phyloP scores from a whole-genome alignment of 1,140 invertebrate genomes.

The Scaptomyza montana region DNA sequence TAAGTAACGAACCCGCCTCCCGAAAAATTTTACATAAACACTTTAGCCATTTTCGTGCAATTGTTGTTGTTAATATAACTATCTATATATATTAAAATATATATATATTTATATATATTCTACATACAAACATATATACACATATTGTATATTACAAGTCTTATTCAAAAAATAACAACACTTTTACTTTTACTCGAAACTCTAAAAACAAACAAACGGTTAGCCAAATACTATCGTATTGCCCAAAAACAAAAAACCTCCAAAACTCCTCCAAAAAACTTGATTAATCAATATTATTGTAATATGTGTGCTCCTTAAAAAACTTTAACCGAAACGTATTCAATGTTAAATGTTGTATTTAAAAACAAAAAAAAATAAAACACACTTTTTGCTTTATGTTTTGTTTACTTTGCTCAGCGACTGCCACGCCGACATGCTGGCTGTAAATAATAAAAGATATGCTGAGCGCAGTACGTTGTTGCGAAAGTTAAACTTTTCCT shows the following conservation, averaged over 20 bases:
- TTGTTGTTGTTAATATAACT: slow-evolving; percentile 71
- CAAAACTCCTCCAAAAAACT: slow-evolving; percentile 33
- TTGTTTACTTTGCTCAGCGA: slow-evolving; percentile 41
- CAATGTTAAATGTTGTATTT: slow-evolving; percentile 80
- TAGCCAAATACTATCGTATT: slow-evolving; percentile 51
- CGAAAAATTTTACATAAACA: slow-evolving; percentile 31
- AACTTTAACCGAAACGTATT: slow-evolving; percentile 56
- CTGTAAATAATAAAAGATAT: slow-evolving; percentile 50
- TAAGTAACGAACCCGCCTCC: slow-evolving; percentile 62
- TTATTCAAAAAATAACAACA: slow-evolving; percentile 51
- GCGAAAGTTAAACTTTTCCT: slow-evolving; percentile 19
- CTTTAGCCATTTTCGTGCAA: slow-evolving; percentile 70
- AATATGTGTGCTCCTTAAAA: slow-evolving; percentile 44
- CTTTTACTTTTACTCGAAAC: slow-evolving; percentile 41
- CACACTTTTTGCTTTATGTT: slow-evolving; percentile 52
- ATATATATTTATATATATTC: slow-evolving; percentile 57
- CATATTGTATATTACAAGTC: slow-evolving; percentile 42
- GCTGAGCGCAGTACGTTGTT: slow-evolving; percentile 49
- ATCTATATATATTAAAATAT: slow-evolving; percentile 44
- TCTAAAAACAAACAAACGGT: slow-evolving; percentile 44
- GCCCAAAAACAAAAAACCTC: slow-evolving; percentile 36
- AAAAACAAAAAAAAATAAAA: slow-evolving; percentile 43
- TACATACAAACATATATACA: slow-evolving; percentile 41
- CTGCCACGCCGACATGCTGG: slow-evolving; percentile 49
- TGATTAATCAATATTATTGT: slow-evolving; percentile 50